A percentile compares a stretch with the other conserved stretches of the same genome.
phyloP scores from a whole-genome alignment of 1,140 invertebrate species.

The Manduca sexta region DNA sequence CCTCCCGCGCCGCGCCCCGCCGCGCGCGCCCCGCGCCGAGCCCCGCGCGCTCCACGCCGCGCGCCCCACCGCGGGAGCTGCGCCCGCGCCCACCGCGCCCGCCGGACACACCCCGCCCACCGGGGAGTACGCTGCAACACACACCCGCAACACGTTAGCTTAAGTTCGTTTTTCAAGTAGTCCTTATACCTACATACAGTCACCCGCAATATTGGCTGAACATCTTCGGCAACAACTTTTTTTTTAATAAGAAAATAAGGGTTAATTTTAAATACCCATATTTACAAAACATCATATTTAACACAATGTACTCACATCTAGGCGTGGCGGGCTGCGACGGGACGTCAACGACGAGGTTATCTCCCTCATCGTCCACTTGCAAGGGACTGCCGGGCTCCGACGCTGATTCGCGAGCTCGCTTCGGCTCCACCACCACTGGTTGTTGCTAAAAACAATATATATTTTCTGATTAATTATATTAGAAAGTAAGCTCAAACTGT shows the following conservation, averaged over 20 bases:
- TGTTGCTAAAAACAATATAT: slow-evolving; percentile 10
- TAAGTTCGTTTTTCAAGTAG: not conserved
- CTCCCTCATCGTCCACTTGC: slow-evolving; percentile 54
- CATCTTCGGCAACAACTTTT: not conserved
- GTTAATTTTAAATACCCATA: no score
- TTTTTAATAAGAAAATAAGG: no score
- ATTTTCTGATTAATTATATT: not conserved
- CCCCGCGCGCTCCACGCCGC: slow-evolving; percentile 35
- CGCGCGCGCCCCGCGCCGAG: slow-evolving; percentile 68
- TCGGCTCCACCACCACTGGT: slow-evolving; percentile 25
- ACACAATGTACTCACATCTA: not conserved
- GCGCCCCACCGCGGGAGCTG: no score
- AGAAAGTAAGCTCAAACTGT: no score
- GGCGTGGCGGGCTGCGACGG: slow-evolving; percentile 16
- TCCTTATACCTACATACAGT: not conserved
- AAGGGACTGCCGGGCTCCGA: slow-evolving; percentile 53
- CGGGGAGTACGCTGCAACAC: slow-evolving; percentile 31
- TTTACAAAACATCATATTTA: no score
- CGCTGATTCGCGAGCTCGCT: slow-evolving; percentile 38
- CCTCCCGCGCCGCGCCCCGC: slow-evolving; percentile 79
- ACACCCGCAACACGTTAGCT: not conserved
- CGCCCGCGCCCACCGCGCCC: slow-evolving; percentile 69
- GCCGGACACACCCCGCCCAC: slow-evolving; percentile 45
- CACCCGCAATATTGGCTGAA: not conserved
- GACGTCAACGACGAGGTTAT: slow-evolving; percentile 27